Percentiles rank a stretch among this genome's conserved stretches.
These are phyloP conservation scores for Paramormyrops hopkinsi DNA, from an alignment of 2,797 vertebrate genomes.

Conservation along the genomic window DNA sequence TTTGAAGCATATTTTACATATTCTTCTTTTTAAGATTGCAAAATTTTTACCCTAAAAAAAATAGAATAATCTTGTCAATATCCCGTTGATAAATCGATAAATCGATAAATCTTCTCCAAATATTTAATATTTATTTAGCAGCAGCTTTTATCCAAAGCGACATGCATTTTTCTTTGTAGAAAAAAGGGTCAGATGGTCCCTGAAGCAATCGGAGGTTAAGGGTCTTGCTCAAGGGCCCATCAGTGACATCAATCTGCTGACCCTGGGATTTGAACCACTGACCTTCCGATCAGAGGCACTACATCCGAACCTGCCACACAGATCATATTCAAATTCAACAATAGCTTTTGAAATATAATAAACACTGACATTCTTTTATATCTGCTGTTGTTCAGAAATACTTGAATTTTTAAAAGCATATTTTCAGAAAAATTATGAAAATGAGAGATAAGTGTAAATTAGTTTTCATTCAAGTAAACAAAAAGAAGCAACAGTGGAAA, in stretches of 20 bases:
- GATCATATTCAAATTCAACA: background rate
- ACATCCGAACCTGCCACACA: background rate
- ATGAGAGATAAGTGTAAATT: background rate
- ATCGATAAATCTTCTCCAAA: background rate
- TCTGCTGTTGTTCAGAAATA: background rate
- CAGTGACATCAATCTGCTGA: background rate
- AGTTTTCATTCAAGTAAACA: slow-evolving; percentile 8
- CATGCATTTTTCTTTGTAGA: background rate
- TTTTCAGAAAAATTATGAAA: background rate
- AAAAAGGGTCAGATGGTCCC: background rate
- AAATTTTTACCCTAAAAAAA: background rate
- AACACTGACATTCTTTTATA: background rate
- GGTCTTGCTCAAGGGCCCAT: background rate
- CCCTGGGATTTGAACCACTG: background rate
- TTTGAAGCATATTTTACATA: background rate
- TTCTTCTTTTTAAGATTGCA: background rate
- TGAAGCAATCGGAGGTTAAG: background rate
- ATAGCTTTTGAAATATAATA: background rate
- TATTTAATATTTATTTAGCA: background rate
- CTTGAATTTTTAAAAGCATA: background rate
- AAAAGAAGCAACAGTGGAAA: background rate
- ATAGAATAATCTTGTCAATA: background rate
- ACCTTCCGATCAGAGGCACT: background rate
- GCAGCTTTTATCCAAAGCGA: background rate
- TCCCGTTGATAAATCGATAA: background rate